Evolutionary conservation across 92 coral and sea anemone genomes (phyloP).

Genomic region (Umimayanthus kanabou): DNA sequence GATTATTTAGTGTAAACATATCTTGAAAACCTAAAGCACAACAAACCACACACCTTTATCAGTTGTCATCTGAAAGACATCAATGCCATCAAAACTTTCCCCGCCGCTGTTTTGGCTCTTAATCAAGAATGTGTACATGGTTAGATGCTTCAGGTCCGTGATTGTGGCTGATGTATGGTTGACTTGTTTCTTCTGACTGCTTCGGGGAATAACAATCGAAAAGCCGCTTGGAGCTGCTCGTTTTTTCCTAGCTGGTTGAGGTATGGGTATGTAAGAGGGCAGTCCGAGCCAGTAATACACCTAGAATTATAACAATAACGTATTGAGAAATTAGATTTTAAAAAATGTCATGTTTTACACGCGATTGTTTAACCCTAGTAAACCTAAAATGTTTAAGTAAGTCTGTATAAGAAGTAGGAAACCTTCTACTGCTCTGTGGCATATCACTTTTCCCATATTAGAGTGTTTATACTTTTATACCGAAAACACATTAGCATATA

Average conservation of each 20-base stretch:
- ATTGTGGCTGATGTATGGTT: constrained; percentile 3
- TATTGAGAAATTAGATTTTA: too few relatives aligned
- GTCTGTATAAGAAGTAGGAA: too few relatives aligned
- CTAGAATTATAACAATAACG: neutral
- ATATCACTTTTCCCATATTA: too few relatives aligned
- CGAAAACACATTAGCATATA: too few relatives aligned
- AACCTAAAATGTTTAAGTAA: too few relatives aligned
- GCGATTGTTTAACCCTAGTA: too few relatives aligned
- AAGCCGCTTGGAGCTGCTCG: neutral
- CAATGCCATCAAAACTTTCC: neutral
- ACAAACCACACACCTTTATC: constrained; percentile 8
- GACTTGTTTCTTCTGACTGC: neutral
- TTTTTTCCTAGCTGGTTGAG: neutral
- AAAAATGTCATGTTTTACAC: too few relatives aligned
- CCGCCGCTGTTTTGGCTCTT: constrained; percentile 39
- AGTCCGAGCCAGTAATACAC: constrained; percentile 18
- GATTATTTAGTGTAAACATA: too few relatives aligned
- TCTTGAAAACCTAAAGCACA: neutral
- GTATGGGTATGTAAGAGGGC: neutral
- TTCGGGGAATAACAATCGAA: neutral
- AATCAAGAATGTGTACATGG: constrained; percentile 3
- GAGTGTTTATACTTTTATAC: too few relatives aligned
- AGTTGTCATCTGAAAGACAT: constrained; percentile 16
- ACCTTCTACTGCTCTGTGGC: too few relatives aligned
- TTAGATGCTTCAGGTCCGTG: neutral